A percentile compares a stretch with the other conserved stretches of the same genome.
phyloP scores from a whole-genome alignment of 2,797 vertebrate species.

The Echiichthys vipera region DNA sequence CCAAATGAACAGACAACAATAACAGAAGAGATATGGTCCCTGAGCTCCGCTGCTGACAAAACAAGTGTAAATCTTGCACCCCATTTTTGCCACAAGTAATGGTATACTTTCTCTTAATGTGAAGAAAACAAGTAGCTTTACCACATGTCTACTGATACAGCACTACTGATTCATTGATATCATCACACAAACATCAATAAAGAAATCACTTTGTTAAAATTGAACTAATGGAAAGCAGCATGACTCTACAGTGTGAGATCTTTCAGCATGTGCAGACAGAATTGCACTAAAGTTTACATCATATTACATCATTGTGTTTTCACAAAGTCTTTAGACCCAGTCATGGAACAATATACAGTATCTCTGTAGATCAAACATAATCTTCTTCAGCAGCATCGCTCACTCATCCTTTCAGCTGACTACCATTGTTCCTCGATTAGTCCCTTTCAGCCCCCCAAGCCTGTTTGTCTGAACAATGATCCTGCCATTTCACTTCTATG shows the following conservation, averaged over 20 bases:
- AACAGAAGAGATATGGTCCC: conserved; percentile 42
- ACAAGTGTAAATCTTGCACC: conserved; percentile 53
- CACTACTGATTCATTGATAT: conserved; percentile 59
- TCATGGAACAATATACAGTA: conserved; percentile 37
- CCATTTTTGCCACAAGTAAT: conserved; percentile 49
- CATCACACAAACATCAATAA: conserved; percentile 57
- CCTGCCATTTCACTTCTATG: conserved; percentile 41
- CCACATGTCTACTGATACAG: conserved; percentile 40
- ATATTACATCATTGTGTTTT: conserved; percentile 58
- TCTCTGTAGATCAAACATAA: conserved; percentile 29
- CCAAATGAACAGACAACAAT: conserved; percentile 56
- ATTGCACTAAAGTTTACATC: conserved; percentile 36
- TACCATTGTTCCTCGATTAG: conserved; percentile 61
- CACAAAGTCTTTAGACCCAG: conserved; percentile 30
- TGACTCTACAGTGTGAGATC: conserved; percentile 25
- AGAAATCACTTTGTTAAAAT: conserved; percentile 25
- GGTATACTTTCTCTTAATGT: conserved; percentile 45
- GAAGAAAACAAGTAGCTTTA: conserved; percentile 49
- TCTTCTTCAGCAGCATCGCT: conserved; percentile 27
- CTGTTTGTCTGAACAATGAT: conserved; percentile 47
- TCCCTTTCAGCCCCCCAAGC: conserved; percentile 33
- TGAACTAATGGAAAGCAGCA: conserved; percentile 9
- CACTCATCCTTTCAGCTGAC: conserved; percentile 45
- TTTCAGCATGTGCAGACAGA: conserved; percentile 42
- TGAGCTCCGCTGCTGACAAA: conserved; percentile 40